Evolutionary conservation across 2,113 vertebrate species (phyloP).

Genomic region (Taxidea taxus): DNA sequence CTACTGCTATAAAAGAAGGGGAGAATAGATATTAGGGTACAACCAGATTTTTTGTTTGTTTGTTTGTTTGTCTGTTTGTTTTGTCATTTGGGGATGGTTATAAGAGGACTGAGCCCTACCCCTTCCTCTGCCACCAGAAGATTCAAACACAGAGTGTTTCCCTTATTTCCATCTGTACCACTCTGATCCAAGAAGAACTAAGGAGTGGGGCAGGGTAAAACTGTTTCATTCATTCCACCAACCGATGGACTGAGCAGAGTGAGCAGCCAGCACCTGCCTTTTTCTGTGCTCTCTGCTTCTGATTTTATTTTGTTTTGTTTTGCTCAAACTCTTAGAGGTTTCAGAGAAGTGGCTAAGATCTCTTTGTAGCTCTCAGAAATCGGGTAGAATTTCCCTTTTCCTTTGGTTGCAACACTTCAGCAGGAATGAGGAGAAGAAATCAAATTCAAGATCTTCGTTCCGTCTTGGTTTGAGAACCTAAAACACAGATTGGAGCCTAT

Average conservation of each 20-base stretch:
- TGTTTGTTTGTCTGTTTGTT: not conserved
- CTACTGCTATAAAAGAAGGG: not conserved
- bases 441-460: not conserved
- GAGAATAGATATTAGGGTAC: not conserved
- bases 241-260: not conserved
- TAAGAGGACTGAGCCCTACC: not conserved
- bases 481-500: not conserved
- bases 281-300: rapidly evolving
- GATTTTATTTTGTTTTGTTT: not conserved
- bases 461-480: conserved; percentile 2
- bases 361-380: not conserved
- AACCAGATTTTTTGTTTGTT: not conserved
- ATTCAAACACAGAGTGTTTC: not conserved
- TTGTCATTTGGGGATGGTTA: not conserved
- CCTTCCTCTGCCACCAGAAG: not conserved
- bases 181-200: not conserved
- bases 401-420: not conserved
- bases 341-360: not conserved
- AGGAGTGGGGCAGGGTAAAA: not conserved
- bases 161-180: not conserved
- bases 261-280: not conserved
- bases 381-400: not conserved
- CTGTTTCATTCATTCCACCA: not conserved
- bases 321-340: not conserved
- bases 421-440: not conserved